Conservation (phyloP, 2,113 vertebrate species). For the Acrocephalus arundinaceus region DNA sequence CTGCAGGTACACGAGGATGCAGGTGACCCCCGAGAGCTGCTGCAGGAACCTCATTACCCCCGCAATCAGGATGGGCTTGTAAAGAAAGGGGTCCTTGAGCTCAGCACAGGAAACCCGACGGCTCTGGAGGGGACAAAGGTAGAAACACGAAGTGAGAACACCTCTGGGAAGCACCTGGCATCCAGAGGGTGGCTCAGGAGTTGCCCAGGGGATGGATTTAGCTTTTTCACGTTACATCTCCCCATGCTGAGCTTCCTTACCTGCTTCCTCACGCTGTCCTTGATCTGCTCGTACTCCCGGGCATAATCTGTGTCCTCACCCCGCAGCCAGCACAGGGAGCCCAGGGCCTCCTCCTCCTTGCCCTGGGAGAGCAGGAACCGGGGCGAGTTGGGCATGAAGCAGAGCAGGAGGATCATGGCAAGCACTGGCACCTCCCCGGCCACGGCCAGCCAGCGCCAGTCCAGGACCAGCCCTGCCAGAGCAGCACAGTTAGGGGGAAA, state of each 20-base stretch:
- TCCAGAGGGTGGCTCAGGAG: neutral
- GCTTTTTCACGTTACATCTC: neutral
- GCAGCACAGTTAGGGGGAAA: neutral
- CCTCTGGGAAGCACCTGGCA: neutral
- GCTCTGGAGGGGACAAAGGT: conserved; percentile 48
- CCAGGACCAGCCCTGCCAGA: conserved; percentile 79
- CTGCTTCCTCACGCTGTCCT: conserved; percentile 72
- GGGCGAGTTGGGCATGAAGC: conserved; percentile 90
- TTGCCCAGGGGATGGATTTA: neutral
- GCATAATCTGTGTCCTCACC: conserved; percentile 72
- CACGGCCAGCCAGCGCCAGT: conserved; percentile 92
- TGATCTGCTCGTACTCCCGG: conserved; percentile 79
- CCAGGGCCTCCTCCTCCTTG: conserved; percentile 72
- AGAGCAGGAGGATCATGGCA: conserved; percentile 82
- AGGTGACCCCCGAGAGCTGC: conserved; percentile 92
- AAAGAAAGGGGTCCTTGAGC: conserved; percentile 77
- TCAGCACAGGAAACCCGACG: conserved; percentile 74
- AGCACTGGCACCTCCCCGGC: conserved; percentile 82
- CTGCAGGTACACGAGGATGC: conserved; percentile 89
- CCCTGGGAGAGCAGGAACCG: conserved; percentile 88
- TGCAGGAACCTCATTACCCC: conserved; percentile 91
- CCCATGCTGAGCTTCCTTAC: neutral
- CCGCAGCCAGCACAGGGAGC: conserved; percentile 84
- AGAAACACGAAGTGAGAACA: neutral
- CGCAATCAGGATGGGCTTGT: conserved; percentile 84